Conservation (phyloP, 2,113 vertebrate species). For the Coptodon bakossiorum region DNA sequence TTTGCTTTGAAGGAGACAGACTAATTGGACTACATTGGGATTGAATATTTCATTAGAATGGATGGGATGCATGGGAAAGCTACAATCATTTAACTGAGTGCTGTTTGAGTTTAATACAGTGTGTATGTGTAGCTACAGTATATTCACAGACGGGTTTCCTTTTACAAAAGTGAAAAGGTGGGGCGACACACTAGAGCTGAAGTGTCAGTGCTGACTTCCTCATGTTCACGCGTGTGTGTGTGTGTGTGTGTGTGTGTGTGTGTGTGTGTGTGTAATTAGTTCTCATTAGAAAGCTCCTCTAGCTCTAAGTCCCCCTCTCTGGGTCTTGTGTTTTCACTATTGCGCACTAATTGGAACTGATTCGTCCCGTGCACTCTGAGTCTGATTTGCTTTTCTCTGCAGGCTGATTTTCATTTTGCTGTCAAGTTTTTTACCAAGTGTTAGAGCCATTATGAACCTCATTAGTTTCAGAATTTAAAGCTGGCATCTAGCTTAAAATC, state of each 20-base stretch:
- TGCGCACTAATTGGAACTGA: background rate
- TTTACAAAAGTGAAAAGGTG: background rate
- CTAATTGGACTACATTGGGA: background rate
- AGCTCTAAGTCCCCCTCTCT: background rate
- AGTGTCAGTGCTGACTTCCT: background rate
- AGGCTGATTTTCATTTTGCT: slow-evolving; percentile 21
- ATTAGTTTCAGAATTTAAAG: slow-evolving; percentile 14
- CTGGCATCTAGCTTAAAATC: background rate
- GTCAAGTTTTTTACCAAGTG: background rate
- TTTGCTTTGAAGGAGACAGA: background rate
- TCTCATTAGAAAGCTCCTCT: slow-evolving; percentile 6
- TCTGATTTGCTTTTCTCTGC: slow-evolving; percentile 2
- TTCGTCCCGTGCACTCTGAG: background rate
- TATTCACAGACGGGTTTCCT: background rate
- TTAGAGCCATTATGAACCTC: slow-evolving; percentile 2
- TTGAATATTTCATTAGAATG: background rate
- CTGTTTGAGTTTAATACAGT: background rate
- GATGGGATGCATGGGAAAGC: background rate
- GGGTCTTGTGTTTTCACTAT: background rate
- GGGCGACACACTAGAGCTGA: background rate
- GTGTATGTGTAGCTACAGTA: background rate
- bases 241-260: too few species aligned
- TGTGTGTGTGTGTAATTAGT: background rate
- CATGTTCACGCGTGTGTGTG: background rate
- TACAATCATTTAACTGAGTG: background rate